Evolutionary conservation across 2,888 invertebrate species (phyloP).

Genomic region (Biston betularia): DNA sequence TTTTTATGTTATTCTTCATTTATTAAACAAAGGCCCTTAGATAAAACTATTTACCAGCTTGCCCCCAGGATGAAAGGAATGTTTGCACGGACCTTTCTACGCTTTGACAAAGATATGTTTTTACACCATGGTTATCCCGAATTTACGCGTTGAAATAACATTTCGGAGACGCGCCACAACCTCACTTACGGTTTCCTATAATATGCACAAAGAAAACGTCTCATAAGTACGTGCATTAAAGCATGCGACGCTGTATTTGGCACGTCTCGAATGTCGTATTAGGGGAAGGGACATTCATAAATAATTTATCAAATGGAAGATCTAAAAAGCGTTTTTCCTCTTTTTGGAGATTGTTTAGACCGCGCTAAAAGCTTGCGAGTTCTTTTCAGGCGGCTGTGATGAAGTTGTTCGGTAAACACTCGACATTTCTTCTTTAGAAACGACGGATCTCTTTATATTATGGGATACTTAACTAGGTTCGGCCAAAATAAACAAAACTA

Average conservation of each 20-base stretch:
- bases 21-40: conserved; percentile 39
- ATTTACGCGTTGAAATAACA: conserved; percentile 67
- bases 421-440: conserved; percentile 25
- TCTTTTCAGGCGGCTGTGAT: conserved; percentile 39
- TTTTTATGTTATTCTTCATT: conserved; percentile 21
- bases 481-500: conserved; percentile 11
- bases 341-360: conserved; percentile 67
- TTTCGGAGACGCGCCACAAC: conserved; percentile 70
- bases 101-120: conserved; percentile 60
- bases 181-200: conserved; percentile 68
- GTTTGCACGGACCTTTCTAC: conserved; percentile 48
- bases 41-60: conserved; percentile 49
- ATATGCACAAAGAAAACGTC: conserved; percentile 79
- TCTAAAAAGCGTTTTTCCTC: conserved; percentile 64
- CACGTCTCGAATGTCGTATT: conserved; percentile 64
- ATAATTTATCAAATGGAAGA: conserved; percentile 74
- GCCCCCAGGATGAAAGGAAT: conserved; percentile 46
- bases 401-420: conserved; percentile 38
- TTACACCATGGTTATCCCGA: conserved; percentile 70
- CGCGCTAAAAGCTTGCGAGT: conserved; percentile 59
- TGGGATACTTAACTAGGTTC: conserved; percentile 7
- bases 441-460: conserved; percentile 18
- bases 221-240: conserved; percentile 65
- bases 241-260: conserved; percentile 61
- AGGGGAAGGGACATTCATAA: conserved; percentile 71